phyloP scores from a whole-genome alignment of 2,797 vertebrate genomes.

The Trichosurus vulpecula region DNA sequence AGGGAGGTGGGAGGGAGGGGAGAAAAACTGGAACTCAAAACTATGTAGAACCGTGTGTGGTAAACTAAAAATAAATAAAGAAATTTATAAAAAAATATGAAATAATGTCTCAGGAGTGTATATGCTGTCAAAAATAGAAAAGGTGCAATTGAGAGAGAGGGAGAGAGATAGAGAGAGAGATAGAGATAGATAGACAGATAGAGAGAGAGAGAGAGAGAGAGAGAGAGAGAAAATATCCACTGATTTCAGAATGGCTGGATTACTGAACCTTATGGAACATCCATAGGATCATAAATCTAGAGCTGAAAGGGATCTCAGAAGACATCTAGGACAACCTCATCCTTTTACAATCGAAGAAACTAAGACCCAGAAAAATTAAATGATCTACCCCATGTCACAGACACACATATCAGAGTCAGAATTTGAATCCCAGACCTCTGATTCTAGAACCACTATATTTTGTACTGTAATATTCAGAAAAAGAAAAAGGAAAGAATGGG shows the following conservation, averaged over 20 bases:
- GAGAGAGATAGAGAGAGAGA: not conserved
- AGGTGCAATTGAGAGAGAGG: not conserved
- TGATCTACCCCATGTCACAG: not conserved
- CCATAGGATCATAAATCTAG: not conserved
- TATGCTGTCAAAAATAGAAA: not conserved
- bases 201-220: too few species aligned
- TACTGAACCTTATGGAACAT: not conserved
- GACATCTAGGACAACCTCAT: not conserved
- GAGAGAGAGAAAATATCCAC: not conserved
- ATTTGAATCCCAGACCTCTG: not conserved
- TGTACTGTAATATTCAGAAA: not conserved
- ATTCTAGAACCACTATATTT: not conserved
- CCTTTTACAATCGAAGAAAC: not conserved
- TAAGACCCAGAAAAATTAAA: not conserved
- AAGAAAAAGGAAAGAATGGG: not conserved
- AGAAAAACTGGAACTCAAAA: too few species aligned
- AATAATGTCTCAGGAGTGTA: not conserved
- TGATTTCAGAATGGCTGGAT: not conserved
- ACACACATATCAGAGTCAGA: not conserved
- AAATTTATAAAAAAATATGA: too few species aligned
- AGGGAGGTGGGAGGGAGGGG: too few species aligned
- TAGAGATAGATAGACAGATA: too few species aligned
- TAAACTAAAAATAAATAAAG: too few species aligned
- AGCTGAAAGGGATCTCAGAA: not conserved
- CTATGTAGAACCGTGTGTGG: too few species aligned